Percentiles rank a stretch among this genome's conserved stretches.
These are phyloP conservation scores for Ascaphus truei DNA, from an alignment of 2,113 vertebrate genomes.

Conservation along the genomic window DNA sequence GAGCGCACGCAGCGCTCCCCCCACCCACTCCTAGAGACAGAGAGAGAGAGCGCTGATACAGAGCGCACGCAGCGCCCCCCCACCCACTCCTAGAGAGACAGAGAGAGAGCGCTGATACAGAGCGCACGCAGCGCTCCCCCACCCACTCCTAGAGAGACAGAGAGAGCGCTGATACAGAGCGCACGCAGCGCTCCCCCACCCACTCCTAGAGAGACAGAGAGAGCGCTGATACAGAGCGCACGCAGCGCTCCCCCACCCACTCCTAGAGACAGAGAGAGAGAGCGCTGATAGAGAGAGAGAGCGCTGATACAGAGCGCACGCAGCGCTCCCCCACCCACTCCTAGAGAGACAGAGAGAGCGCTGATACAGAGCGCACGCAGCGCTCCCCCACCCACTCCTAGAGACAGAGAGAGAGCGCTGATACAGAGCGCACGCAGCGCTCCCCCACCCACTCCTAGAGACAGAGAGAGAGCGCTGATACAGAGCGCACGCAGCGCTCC, in stretches of 20 bases:
- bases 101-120: conserved; percentile 27
- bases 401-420: not conserved
- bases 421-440: conserved; percentile 84
- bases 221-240: conserved; percentile 67
- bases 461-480: not conserved
- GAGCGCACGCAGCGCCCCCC: conserved; percentile 96
- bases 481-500: conserved; percentile 91
- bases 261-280: too few relatives aligned
- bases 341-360: conserved; percentile 47
- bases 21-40: conserved; percentile 90
- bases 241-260: conserved; percentile 96
- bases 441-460: conserved; percentile 96
- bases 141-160: conserved; percentile 85
- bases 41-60: not conserved
- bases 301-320: conserved; percentile 71
- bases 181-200: conserved; percentile 96
- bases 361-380: conserved; percentile 80
- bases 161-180: conserved; percentile 54
- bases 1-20: conserved; percentile 96
- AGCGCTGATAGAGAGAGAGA: not conserved
- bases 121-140: conserved; percentile 94
- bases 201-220: conserved; percentile 73
- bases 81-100: conserved; percentile 85
- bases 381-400: conserved; percentile 98
- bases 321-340: conserved; percentile 98